Evolutionary conservation across 2,113 vertebrate genomes (phyloP), one percentile per base, ranked within the genome.

Genomic region (Tetrao urogallus): DNA sequence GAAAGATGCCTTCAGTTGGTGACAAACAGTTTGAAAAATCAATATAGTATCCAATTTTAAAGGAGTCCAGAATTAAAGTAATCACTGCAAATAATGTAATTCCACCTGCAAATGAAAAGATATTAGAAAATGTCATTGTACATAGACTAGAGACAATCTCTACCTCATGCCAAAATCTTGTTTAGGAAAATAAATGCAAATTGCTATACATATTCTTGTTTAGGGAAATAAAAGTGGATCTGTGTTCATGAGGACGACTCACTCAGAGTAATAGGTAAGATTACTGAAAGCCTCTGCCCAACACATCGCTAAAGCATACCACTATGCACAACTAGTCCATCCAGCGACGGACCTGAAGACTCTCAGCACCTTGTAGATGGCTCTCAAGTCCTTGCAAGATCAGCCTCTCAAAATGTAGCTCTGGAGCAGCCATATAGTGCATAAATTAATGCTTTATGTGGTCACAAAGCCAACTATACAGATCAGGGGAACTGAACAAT

Each of bases 31-130:
- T 97, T 4, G 98, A 98, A 96, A 98, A 99, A 48, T 99, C 99
- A 80, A 99, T 91, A 85, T 98, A 99, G 95, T 99, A 98, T 45
- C 99, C 99, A 43, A 99, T 97, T 97, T 99, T 98, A 89, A 99
- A 99, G 84, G 98, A 98, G 78, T 99, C 99, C 97, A 99, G 98
- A 82, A 99, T 97, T 93, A 99, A 89, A 57, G 99, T 99, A 56
- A 99, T 98, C 78, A 98, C 91, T 2, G 99, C 99, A 61, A 99
- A 99, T 67, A 99, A 88, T 3, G 98, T 98, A 97, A 99, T 98
- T 13, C 98, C 99, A 86, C 99, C 99, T 99, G 72, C 11, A 65
- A 80, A 73, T 58, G 43, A 81, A 95, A 88, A 96, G 14, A 91
- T 8, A 90, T 77, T 42, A 72, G 61, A 92, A 96, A 92, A 82